phyloP scores from a whole-genome alignment of 2,797 vertebrate species.

The Remorina albescens region DNA sequence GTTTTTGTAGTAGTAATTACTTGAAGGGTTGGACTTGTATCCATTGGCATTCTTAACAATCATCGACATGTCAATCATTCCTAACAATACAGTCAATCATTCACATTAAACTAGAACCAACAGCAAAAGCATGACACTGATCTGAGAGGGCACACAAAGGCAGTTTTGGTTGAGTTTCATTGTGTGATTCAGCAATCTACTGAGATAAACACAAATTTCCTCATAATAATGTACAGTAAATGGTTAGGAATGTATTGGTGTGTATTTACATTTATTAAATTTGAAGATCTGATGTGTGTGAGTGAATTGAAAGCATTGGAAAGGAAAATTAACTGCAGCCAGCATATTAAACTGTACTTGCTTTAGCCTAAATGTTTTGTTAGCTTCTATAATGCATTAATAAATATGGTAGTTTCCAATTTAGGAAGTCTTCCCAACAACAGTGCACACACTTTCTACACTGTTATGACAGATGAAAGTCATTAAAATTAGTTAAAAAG shows the following conservation, averaged over 20 bases:
- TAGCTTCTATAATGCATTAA: background rate
- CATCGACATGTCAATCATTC: conserved; percentile 63
- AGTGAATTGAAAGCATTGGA: conserved; percentile 3
- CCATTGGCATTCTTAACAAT: conserved; percentile 58
- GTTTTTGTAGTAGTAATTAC: conserved; percentile 77
- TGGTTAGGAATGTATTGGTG: background rate
- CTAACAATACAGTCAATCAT: conserved; percentile 68
- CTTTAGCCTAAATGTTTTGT: background rate
- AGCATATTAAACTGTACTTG: background rate
- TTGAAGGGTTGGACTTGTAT: conserved; percentile 72
- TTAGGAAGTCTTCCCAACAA: background rate
- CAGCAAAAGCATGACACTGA: conserved; percentile 36
- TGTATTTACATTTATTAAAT: background rate
- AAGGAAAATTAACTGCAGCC: background rate
- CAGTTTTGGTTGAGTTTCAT: background rate
- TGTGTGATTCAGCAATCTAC: conserved; percentile 17
- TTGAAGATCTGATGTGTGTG: background rate
- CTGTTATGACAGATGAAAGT: background rate
- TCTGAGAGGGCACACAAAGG: conserved; percentile 24
- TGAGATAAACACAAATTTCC: too few relatives aligned
- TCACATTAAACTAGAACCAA: conserved; percentile 63
- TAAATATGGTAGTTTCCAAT: background rate
- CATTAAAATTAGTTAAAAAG: background rate
- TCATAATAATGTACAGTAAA: too few relatives aligned
- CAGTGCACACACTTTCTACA: background rate